Evolutionary conservation across 2,888 invertebrate genomes (phyloP).

Genomic region (Heteromurus nitidus): DNA sequence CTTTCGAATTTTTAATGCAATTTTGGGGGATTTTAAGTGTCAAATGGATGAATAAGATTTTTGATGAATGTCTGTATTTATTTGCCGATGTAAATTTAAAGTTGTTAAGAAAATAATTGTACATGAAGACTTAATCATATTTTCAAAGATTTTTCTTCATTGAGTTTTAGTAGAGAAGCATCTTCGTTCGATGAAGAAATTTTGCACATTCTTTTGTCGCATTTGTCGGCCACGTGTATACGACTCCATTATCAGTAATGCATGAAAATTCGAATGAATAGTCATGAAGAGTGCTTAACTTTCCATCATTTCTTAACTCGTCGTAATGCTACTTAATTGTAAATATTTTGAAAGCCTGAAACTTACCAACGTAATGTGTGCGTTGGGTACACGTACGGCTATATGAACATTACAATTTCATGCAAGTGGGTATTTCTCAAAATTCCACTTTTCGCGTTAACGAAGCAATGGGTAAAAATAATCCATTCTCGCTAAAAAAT

Average conservation of each 20-base stretch:
- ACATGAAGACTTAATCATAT: too few species aligned
- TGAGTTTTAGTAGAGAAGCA: too few species aligned
- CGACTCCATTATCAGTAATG: conserved; percentile 3
- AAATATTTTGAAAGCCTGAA: conserved; percentile 6
- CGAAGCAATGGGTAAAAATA: too few species aligned
- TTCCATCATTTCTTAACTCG: too few species aligned
- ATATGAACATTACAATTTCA: too few species aligned
- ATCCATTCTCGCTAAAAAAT: too few species aligned
- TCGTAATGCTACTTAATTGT: background rate
- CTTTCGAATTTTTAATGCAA: conserved; percentile 10
- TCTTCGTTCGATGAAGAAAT: background rate
- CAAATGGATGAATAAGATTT: background rate
- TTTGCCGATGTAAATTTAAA: background rate
- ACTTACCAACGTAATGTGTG: too few species aligned
- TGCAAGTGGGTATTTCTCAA: too few species aligned
- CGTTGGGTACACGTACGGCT: too few species aligned
- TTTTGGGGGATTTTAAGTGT: background rate
- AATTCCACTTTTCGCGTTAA: too few species aligned
- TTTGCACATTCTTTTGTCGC: background rate
- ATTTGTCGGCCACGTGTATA: background rate
- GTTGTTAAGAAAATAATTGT: background rate
- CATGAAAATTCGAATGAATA: background rate
- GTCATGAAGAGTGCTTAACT: too few species aligned
- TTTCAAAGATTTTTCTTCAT: too few species aligned
- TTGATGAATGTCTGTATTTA: conserved; percentile 12